A percentile compares a stretch with the other conserved stretches of the same genome.
Evolutionary conservation across 2,797 vertebrate genomes (phyloP).

Genomic region (Scleropages formosus): DNA sequence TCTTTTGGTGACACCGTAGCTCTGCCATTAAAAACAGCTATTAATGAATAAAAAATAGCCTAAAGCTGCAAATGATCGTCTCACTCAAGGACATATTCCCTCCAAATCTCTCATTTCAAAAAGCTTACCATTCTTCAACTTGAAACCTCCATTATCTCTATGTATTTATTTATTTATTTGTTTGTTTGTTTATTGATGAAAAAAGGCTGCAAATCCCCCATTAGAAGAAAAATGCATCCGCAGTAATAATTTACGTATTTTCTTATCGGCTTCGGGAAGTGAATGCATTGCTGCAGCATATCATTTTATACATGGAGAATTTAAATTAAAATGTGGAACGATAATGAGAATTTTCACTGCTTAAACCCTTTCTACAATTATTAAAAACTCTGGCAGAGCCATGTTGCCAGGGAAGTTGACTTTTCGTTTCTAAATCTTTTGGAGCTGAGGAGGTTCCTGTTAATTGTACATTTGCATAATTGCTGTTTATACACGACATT

Average conservation of each 20-base stretch:
- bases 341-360: conserved; percentile 52
- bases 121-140: not conserved
- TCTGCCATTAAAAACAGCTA: conserved; percentile 15
- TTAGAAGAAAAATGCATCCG: conserved; percentile 50
- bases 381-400: not conserved
- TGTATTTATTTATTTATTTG: not conserved
- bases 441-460: not conserved
- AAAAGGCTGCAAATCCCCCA: conserved; percentile 32
- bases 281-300: conserved; percentile 58
- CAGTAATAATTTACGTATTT: conserved; percentile 56
- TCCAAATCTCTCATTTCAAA: conserved; percentile 22
- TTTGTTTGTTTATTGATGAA: conserved; percentile 28
- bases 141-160: not conserved
- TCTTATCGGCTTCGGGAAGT: conserved; percentile 56
- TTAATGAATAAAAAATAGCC: not conserved
- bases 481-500: not conserved
- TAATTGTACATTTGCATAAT: conserved; percentile 2
- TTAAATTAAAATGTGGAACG: conserved; percentile 59
- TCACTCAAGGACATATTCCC: conserved; percentile 1
- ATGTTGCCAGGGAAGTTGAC: no score
- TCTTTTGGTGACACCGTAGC: conserved; percentile 25
- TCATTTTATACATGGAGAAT: conserved; percentile 63
- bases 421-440: not conserved
- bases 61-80: not conserved
- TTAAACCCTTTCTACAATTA: conserved; percentile 35